phyloP scores from a whole-genome alignment of 2,113 vertebrate species.

The Lepisosteus oculatus region DNA sequence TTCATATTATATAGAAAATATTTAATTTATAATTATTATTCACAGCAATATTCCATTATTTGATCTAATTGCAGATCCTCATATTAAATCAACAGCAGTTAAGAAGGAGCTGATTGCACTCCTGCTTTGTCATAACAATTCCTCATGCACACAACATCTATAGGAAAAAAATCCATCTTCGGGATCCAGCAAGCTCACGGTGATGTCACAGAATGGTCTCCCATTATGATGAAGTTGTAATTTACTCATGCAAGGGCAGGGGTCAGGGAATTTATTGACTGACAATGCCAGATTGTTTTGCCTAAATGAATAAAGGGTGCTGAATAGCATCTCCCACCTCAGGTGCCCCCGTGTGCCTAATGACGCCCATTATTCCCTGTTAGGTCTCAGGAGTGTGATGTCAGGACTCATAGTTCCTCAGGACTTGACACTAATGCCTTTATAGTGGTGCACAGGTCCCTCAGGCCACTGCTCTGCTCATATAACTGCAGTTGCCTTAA shows the following conservation, averaged over 20 bases:
- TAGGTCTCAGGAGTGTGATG: slow-evolving; percentile 33
- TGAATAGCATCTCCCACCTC: slow-evolving; percentile 33
- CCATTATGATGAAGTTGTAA: slow-evolving; percentile 30
- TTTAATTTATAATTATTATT: too few relatives aligned
- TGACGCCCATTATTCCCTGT: slow-evolving; percentile 37
- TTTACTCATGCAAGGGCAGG: slow-evolving; percentile 42
- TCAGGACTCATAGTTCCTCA: slow-evolving; percentile 40
- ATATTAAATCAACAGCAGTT: too few relatives aligned
- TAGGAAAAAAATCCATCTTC: slow-evolving; percentile 6
- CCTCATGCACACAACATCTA: neutral
- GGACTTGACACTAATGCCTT: slow-evolving; percentile 57
- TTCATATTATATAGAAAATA: too few relatives aligned
- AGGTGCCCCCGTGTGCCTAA: slow-evolving; percentile 28
- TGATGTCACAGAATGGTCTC: slow-evolving; percentile 5
- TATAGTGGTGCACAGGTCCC: slow-evolving; percentile 33
- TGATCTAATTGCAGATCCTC: too few relatives aligned
- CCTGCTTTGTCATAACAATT: neutral
- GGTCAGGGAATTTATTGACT: slow-evolving; percentile 37
- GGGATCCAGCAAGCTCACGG: slow-evolving; percentile 18
- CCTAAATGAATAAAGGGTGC: slow-evolving; percentile 43
- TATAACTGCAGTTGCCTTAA: slow-evolving; percentile 30
- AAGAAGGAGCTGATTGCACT: neutral
- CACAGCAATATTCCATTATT: too few relatives aligned
- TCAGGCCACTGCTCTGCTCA: neutral
- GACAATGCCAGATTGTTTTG: slow-evolving; percentile 54